Base-by-base conservation (phyloP, 2,113 vertebrate genomes). In the Pomatorhinus ruficollis region DNA sequence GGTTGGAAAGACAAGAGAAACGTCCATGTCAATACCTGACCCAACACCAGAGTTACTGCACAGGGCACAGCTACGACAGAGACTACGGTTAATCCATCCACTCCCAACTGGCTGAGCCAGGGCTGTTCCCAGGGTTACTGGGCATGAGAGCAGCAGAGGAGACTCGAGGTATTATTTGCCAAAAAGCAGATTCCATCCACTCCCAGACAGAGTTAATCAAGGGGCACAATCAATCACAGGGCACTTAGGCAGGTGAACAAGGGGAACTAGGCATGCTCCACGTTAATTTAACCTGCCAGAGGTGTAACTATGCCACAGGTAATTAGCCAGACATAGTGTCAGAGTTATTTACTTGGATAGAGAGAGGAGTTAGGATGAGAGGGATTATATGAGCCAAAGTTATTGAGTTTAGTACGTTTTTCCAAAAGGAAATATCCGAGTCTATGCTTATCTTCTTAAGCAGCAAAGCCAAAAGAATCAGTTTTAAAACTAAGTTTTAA, bases 381-480 rank as follows among this genome's bases (percentile, higher is more conserved):
- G 75, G 71, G 89, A 90, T 95, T 89, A 95, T 9, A 57, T 1
- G 56, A 93, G 39, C 21, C 83, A 90, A 61, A 93, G 39, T 66
- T 59, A 95, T 50, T 81, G 95, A 91, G 80, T 74, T 93, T 35
- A 95, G 97, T 91, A 96, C 66, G 39, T 89, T 86, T 96, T 92
- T 94, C 85, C 94, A 96, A 94, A 93, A 94, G 83, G 95, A 97
- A 97, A 94, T 86, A 95, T 70, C 94, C 96, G 88, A 83, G 64
- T 96, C 95, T 98, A 95, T 83, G 78, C 92, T 96, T 87, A 96
- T 95, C 91, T 98, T 96, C 94, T 98, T 95, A 95, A 50, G 93
- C 98, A 98, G 97, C 98, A 98, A 98, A 98, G 98, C 97, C 95
- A 95, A 96, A 96, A 97, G 88, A 96, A 97, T 96, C 90, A 97